Percentiles rank a stretch among this genome's conserved stretches.
phyloP scores from a whole-genome alignment of 1,140 invertebrate genomes.

The Cydia fagiglandana region DNA sequence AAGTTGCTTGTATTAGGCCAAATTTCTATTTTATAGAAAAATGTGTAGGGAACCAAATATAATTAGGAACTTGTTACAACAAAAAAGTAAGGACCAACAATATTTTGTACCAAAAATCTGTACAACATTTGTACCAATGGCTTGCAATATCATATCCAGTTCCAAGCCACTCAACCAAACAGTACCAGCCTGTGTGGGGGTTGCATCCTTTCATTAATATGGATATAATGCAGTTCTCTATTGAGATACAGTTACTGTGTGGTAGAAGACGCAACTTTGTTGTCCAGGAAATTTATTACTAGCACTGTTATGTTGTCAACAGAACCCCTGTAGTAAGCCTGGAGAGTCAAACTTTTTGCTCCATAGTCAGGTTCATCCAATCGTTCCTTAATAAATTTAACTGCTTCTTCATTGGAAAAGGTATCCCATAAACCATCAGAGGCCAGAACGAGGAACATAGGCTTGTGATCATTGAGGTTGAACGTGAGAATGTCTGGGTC shows the following conservation, averaged over 20 bases:
- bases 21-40: neutral
- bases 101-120: neutral
- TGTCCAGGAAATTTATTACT: conserved; percentile 91
- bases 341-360: conserved; percentile 92
- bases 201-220: too few relatives aligned
- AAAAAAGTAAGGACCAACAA: neutral
- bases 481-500: conserved; percentile 98
- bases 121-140: neutral
- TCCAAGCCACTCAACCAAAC: neutral
- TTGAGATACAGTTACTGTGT: conserved; percentile 34
- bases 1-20: neutral
- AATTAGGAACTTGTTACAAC: neutral
- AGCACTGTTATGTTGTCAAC: conserved; percentile 97
- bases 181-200: neutral
- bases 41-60: neutral
- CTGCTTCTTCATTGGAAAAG: conserved; percentile 95
- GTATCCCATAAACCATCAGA: conserved; percentile 98
- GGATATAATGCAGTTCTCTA: neutral
- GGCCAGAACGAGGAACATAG: conserved; percentile 94
- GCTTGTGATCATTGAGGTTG: conserved; percentile 90
- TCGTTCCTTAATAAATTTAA: conserved; percentile 90
- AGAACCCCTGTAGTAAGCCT: conserved; percentile 95
- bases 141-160: too few relatives aligned
- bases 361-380: conserved; percentile 92
- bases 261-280: conserved; percentile 54